These are phyloP conservation scores for Mormyrus proboscirostris DNA, from an alignment of 2,797 vertebrate genomes.

Conservation along the genomic window DNA sequence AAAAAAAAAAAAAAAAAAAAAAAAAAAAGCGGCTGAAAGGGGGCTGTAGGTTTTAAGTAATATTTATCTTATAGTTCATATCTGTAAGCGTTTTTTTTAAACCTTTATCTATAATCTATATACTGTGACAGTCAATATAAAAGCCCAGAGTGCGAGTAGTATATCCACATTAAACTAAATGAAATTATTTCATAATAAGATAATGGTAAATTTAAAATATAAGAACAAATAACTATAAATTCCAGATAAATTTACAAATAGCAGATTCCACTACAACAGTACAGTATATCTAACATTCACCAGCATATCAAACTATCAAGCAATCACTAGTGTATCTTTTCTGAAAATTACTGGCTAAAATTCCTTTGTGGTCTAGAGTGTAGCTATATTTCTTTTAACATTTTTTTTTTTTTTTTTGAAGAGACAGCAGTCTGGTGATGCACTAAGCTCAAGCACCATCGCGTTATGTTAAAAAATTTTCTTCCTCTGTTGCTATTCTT, in stretches of 20 bases:
- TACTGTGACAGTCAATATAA: background rate
- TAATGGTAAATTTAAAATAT: background rate
- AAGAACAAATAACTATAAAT: background rate
- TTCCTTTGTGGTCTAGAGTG: background rate
- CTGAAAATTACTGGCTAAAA: background rate
- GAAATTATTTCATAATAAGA: background rate
- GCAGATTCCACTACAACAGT: background rate
- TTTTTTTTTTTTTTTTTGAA: background rate
- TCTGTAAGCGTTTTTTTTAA: background rate
- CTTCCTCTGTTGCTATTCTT: background rate
- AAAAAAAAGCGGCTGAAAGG: slow-evolving; percentile 22
- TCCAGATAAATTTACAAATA: background rate
- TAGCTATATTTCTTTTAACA: background rate
- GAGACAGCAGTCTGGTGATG: background rate
- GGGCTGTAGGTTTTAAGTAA: slow-evolving; percentile 34
- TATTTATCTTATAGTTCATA: slow-evolving; percentile 16
- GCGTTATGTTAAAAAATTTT: background rate
- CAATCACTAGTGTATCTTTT: background rate
- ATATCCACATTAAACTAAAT: background rate
- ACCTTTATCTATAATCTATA: background rate
- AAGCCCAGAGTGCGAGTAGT: background rate
- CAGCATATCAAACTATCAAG: background rate
- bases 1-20: slow-evolving; percentile 6
- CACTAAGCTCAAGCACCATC: background rate
- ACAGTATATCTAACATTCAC: background rate